phyloP scores from a whole-genome alignment of 2,113 vertebrate species.

The Pongo abelii region DNA sequence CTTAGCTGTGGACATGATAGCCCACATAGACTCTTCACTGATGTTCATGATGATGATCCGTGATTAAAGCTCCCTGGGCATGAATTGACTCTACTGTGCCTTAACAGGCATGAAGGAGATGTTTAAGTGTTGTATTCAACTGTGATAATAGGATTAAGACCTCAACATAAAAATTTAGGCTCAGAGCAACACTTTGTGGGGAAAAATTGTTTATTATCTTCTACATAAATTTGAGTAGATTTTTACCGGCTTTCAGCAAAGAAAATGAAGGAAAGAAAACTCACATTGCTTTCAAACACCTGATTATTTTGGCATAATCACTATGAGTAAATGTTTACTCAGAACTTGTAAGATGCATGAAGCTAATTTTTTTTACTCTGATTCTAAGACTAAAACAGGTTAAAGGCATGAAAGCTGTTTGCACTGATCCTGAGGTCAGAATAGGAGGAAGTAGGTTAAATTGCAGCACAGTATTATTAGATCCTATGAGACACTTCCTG shows the following conservation, averaged over 20 bases:
- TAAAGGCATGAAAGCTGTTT: not conserved
- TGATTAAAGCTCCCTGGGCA: conserved; percentile 64
- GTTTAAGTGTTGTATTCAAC: conserved; percentile 53
- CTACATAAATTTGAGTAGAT: not conserved
- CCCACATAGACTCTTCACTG: not conserved
- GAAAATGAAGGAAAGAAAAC: conserved; percentile 34
- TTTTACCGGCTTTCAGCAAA: conserved; percentile 15
- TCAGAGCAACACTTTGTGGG: not conserved
- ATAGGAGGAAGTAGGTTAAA: not conserved
- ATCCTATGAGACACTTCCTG: not conserved
- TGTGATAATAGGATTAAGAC: conserved; percentile 56
- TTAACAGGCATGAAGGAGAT: conserved; percentile 60
- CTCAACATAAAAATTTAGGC: conserved; percentile 11
- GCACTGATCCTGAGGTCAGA: not conserved
- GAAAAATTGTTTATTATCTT: not conserved
- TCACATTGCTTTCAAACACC: not conserved
- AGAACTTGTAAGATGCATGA: not conserved
- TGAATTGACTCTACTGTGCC: conserved; percentile 41
- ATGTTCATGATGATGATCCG: conserved; percentile 46
- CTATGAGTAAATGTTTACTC: not conserved
- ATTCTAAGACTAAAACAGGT: not conserved
- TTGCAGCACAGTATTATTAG: not conserved
- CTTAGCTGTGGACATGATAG: not conserved
- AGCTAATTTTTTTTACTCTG: not conserved
- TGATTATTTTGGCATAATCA: conserved; percentile 48